Evolutionary conservation across 2,888 invertebrate species (phyloP), one percentile per base, ranked within the genome.

Genomic region (Ctena decussata): DNA sequence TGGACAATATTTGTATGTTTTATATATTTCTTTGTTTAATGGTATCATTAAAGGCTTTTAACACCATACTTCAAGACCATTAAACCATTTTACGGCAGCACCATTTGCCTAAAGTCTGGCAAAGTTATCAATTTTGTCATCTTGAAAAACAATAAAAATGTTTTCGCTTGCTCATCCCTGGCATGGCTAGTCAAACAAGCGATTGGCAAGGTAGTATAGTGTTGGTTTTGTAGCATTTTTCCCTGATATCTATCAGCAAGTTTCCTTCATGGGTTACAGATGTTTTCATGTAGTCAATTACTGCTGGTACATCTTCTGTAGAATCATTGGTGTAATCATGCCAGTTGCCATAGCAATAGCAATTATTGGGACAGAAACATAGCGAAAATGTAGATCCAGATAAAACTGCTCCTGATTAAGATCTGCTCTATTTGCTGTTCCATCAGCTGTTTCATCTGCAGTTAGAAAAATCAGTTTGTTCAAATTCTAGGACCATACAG

Each of bases 211-310:
- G 65, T 65, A 65, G 35, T 15, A 11, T 12, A 12, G 32, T 65
- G 65, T 65, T 65, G 32, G 21, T 35, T 65, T 65, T 35, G 65
- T 65, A 65, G 32, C 65, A 32, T 65, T 65, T 65, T 65, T 65
- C 21, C 30, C 35, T 35, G 65, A 65, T 65, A 32, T 65, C 65
- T 6, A 65, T 65, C 65, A 65, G 35, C 65, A 65, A 5, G 21
- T 1, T 24, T 35, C 80, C 75, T 30, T 74, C 74, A 65, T 49
- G 65, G 46, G 32, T 70, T 70, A 69, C 75, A 80, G 75, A 80
- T 80, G 80, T 75, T 80, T 65, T 70, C 80, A 49, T 35, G 60
- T 60, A 30, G 70, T 80, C 49, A 72, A 57, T 70, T 79, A 71
- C 35, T 53, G 27, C 35, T 35, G 65, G 35, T 65, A 35, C 30